Evolutionary conservation across 2,888 invertebrate genomes (phyloP).

Genomic region (Psylliodes chrysocephalus): DNA sequence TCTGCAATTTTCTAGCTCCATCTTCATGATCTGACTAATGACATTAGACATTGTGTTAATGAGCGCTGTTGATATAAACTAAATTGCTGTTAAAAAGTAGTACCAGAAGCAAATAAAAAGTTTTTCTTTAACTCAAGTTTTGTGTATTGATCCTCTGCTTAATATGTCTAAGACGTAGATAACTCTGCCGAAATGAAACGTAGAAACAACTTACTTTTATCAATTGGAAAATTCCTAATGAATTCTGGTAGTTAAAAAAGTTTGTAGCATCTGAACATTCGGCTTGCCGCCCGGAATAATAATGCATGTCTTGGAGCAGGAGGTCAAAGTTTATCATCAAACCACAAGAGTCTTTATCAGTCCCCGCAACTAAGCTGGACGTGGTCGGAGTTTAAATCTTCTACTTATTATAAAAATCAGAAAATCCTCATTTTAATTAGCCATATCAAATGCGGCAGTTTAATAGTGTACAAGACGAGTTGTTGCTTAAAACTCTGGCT

Average conservation of each 20-base stretch:
- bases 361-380: constrained; percentile 45
- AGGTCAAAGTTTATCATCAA: constrained; percentile 58
- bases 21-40: too few species aligned
- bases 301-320: constrained; percentile 59
- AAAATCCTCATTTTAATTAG: constrained; percentile 13
- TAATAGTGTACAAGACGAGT: background rate
- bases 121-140: constrained; percentile 38
- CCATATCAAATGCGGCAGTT: constrained; percentile 3
- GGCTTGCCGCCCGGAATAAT: constrained; percentile 63
- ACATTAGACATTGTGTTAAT: too few species aligned
- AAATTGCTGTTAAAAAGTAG: constrained; percentile 1
- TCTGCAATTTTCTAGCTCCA: too few species aligned
- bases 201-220: constrained; percentile 64
- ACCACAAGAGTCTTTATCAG: constrained; percentile 36
- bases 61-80: background rate
- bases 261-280: constrained; percentile 63
- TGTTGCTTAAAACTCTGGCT: background rate
- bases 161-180: constrained; percentile 60
- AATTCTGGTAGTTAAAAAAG: constrained; percentile 65
- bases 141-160: constrained; percentile 54
- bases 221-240: constrained; percentile 64
- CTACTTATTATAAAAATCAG: constrained; percentile 32
- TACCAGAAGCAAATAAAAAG: constrained; percentile 18
- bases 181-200: constrained; percentile 64
- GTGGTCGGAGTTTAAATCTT: constrained; percentile 50